Percentiles rank a stretch among this genome's conserved stretches.
These are phyloP conservation scores for Andricus grossulariae DNA, from an alignment of 1,140 invertebrate genomes.

Conservation along the genomic window DNA sequence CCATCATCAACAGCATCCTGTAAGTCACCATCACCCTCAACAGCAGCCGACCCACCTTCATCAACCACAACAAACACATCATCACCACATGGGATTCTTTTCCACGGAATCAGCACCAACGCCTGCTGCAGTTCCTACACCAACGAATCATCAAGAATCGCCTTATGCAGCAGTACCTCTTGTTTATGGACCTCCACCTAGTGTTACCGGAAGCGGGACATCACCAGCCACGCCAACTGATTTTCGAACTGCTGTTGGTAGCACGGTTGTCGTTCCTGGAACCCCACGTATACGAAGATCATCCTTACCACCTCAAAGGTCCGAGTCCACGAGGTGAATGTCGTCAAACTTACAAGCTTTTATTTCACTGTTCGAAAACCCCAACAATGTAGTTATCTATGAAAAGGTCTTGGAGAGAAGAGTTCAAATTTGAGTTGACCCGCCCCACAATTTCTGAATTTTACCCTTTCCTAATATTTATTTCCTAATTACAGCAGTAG, in stretches of 20 bases:
- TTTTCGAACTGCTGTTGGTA: conserved; percentile 77
- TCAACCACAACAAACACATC: conserved; percentile 45
- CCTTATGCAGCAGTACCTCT: conserved; percentile 63
- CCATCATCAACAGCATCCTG: conserved; percentile 46
- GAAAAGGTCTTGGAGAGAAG: too few species aligned
- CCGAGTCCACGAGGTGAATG: conserved; percentile 82
- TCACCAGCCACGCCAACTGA: conserved; percentile 63
- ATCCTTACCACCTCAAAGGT: conserved; percentile 84
- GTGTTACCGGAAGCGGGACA: conserved; percentile 50
- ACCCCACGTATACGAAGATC: conserved; percentile 81
- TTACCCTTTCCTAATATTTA: neutral
- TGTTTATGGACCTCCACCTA: conserved; percentile 64
- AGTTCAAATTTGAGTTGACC: too few species aligned
- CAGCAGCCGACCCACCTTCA: conserved; percentile 55
- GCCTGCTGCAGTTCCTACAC: conserved; percentile 51
- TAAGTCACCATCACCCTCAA: conserved; percentile 48
- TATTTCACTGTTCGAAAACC: too few species aligned
- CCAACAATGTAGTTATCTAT: too few species aligned
- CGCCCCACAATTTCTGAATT: too few species aligned
- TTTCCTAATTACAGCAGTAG: conserved; percentile 61
- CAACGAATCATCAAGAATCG: conserved; percentile 61
- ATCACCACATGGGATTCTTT: conserved; percentile 62
- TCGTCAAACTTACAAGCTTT: too few species aligned
- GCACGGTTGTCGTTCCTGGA: conserved; percentile 74
- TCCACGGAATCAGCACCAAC: conserved; percentile 60